Evolutionary conservation across 2,888 invertebrate genomes (phyloP), one percentile per base, ranked within the genome.

Genomic region (Heliconius ismenius): DNA sequence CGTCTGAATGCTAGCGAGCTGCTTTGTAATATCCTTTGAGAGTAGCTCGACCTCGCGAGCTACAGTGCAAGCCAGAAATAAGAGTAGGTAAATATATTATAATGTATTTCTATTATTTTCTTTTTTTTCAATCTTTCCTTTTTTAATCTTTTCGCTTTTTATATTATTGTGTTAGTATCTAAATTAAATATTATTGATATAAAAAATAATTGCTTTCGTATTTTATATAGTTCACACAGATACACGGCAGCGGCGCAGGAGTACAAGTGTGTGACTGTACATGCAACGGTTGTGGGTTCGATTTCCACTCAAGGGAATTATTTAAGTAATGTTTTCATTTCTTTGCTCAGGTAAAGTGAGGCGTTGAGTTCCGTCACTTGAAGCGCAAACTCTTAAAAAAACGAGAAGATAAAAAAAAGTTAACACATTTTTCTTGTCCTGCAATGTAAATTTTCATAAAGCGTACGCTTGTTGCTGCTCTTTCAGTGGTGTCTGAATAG

Each of bases 11-110:
- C 69, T 54, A 49, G 70, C 62, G 63, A 36, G 62, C 4, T 24
- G 54, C 76, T 76, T 76, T 76, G 76, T 64, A 76, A 10, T 65
- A 39, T 65, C 70, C 76, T 72, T 72, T 72, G 76, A 72, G 72
- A 54, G 65, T 74, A 32, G 64, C 65, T 72, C 76, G 76, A 73
- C 62, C 73, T 73, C 60, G 36, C 36, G 62, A 3, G 18, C 15
- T 73, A 63, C 39, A 63, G 26, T 67, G 67, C 36, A 24, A 11
- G 36, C 63, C 62, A 62, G 18, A 58, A 70, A 15, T 68, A 70
- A 32, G 36, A 32, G 54, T 32, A 32, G 32, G 32, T 36, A 70
- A 7, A 49, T 36, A 24, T 62, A 26, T 11, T 39, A 1, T 11
- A n/a, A 32, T 26, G 11, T 62, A 13, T 24, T 24, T 24, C 24